Evolutionary conservation across 2,797 vertebrate species (phyloP).

Genomic region (Sebastes trivittatus): DNA sequence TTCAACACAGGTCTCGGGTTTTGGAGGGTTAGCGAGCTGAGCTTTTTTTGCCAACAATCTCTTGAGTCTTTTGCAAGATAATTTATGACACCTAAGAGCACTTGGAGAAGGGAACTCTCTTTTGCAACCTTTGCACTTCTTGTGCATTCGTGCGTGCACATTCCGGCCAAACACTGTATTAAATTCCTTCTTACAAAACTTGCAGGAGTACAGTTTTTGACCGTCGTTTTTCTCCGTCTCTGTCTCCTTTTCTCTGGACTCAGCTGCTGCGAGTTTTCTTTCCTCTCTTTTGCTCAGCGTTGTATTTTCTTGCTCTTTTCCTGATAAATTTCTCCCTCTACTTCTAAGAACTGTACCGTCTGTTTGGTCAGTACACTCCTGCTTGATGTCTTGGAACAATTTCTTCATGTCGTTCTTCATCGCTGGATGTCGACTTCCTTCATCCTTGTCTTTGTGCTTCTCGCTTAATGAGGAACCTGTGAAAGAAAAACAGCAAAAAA

Average conservation of each 20-base stretch:
- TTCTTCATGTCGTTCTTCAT: neutral
- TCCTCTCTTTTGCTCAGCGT: neutral
- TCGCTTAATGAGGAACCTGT: constrained; percentile 24
- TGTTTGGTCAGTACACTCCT: neutral
- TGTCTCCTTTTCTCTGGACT: neutral
- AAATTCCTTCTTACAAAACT: constrained; percentile 49
- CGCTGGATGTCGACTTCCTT: neutral
- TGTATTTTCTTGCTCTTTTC: neutral
- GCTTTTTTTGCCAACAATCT: neutral
- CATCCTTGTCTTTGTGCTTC: neutral
- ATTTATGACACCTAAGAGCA: neutral
- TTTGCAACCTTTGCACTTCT: constrained; percentile 54
- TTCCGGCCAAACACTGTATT: constrained; percentile 13
- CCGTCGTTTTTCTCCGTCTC: rapidly evolving
- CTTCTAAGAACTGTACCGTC: neutral
- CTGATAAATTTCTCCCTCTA: neutral
- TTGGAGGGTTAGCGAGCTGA: neutral
- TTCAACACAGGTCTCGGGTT: neutral
- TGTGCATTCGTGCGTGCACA: constrained; percentile 47
- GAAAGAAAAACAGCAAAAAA: constrained; percentile 6
- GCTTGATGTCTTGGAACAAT: neutral
- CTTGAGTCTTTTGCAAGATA: constrained; percentile 11
- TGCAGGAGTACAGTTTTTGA: constrained; percentile 11
- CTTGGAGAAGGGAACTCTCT: constrained; percentile 29
- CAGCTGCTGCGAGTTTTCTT: neutral